Percentiles rank a stretch among this genome's conserved stretches.
Conservation (phyloP, 1,140 invertebrate genomes). For the Papilio xuthus region DNA sequence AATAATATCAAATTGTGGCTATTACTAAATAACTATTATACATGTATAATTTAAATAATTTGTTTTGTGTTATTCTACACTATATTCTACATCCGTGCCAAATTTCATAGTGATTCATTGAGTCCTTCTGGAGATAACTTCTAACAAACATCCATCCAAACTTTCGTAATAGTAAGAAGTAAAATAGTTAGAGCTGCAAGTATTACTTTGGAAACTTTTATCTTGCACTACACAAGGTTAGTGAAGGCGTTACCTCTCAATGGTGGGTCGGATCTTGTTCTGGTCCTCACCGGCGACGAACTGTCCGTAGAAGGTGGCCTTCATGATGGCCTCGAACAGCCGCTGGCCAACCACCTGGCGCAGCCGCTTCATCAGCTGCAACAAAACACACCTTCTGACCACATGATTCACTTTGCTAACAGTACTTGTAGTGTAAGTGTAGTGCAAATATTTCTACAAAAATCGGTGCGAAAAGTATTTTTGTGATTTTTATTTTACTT, state of each 20-base stretch:
- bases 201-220: background rate
- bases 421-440: no score
- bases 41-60: no score
- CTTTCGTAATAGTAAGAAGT: no score
- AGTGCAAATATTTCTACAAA: background rate
- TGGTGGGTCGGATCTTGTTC: conserved; percentile 90
- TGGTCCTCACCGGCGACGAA: conserved; percentile 98
- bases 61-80: no score
- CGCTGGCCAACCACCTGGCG: conserved; percentile 91
- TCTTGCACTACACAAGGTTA: no score
- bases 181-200: no score
- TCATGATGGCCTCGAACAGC: conserved; percentile 95
- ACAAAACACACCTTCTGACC: conserved; percentile 38
- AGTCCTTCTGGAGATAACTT: no score
- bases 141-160: no score
- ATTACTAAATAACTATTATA: background rate
- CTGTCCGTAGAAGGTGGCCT: conserved; percentile 98
- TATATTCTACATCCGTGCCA: no score
- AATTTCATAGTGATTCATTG: no score
- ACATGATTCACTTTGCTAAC: conserved; percentile 9
- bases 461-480: background rate
- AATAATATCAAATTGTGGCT: background rate
- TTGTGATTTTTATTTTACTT: background rate
- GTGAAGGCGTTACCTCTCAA: conserved; percentile 83
- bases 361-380: conserved; percentile 94